These are phyloP conservation scores for Rhadina sibilatrix DNA, from an alignment of 2,113 vertebrate species.

Conservation along the genomic window DNA sequence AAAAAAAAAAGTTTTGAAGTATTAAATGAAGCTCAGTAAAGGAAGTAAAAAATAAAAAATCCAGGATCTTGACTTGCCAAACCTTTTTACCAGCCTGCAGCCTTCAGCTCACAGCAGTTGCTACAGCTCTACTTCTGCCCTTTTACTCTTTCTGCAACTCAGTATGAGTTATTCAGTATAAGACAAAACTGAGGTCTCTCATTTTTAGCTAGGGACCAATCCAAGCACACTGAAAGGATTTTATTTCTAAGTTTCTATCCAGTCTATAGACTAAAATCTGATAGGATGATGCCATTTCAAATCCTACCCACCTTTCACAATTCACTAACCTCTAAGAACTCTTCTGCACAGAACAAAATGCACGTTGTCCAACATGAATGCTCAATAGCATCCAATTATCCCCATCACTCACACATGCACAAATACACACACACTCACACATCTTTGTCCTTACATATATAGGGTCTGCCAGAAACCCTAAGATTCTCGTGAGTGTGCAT, in stretches of 20 bases:
- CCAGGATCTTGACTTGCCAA: background rate
- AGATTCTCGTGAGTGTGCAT: fast-evolving
- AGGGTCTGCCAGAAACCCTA: fast-evolving
- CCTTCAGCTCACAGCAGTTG: background rate
- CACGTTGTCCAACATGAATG: fast-evolving
- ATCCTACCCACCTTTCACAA: background rate
- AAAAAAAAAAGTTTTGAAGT: background rate
- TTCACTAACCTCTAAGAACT: background rate
- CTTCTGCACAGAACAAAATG: background rate
- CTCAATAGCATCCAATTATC: background rate
- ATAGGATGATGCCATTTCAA: background rate
- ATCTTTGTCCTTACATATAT: background rate
- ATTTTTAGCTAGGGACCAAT: background rate
- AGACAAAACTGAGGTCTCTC: background rate
- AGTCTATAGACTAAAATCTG: background rate
- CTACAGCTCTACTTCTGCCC: background rate
- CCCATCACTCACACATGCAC: background rate
- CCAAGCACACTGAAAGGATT: background rate
- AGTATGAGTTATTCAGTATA: background rate
- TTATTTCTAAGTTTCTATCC: background rate
- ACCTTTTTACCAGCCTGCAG: background rate
- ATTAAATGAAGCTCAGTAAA: background rate
- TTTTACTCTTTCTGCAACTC: background rate
- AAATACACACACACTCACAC: background rate
- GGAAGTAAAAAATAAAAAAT: background rate